A percentile compares a stretch with the other conserved stretches of the same genome.
These are phyloP conservation scores for Myioborus melanocephalus DNA, from an alignment of 2,797 vertebrate species.

Conservation along the genomic window DNA sequence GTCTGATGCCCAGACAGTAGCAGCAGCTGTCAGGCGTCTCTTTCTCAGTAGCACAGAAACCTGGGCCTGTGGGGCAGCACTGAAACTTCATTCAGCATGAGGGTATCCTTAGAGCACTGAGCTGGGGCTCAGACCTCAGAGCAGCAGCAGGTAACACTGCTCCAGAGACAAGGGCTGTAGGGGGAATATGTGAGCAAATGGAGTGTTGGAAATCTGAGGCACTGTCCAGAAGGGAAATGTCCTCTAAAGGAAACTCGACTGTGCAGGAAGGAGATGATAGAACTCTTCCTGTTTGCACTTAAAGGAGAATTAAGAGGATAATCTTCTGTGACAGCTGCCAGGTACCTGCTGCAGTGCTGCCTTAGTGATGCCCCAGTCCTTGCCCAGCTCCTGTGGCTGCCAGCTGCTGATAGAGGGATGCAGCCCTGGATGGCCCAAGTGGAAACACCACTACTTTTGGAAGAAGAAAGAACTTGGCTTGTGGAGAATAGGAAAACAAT, in stretches of 20 bases:
- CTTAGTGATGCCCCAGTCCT: background rate
- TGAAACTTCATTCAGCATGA: background rate
- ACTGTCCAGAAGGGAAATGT: background rate
- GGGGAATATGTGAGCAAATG: background rate
- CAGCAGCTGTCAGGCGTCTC: background rate
- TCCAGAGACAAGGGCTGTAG: background rate
- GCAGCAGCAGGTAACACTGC: background rate
- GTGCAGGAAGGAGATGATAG: background rate
- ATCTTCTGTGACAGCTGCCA: conserved; percentile 41
- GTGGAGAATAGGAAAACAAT: background rate
- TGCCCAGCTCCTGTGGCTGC: background rate
- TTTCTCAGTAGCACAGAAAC: background rate
- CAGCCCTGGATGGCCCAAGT: background rate
- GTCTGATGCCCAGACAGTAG: accelerated
- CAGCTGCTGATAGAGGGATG: background rate
- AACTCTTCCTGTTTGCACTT: conserved; percentile 47
- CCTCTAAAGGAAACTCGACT: background rate
- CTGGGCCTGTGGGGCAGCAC: background rate
- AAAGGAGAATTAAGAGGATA: conserved; percentile 37
- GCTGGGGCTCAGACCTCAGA: background rate
- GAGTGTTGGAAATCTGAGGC: background rate
- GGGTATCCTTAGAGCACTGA: background rate
- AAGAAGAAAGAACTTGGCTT: background rate
- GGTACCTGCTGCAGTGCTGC: background rate
- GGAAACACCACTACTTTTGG: background rate